Evolutionary conservation across 1,140 invertebrate species (phyloP).

Genomic region (Trichogramma pretiosum): DNA sequence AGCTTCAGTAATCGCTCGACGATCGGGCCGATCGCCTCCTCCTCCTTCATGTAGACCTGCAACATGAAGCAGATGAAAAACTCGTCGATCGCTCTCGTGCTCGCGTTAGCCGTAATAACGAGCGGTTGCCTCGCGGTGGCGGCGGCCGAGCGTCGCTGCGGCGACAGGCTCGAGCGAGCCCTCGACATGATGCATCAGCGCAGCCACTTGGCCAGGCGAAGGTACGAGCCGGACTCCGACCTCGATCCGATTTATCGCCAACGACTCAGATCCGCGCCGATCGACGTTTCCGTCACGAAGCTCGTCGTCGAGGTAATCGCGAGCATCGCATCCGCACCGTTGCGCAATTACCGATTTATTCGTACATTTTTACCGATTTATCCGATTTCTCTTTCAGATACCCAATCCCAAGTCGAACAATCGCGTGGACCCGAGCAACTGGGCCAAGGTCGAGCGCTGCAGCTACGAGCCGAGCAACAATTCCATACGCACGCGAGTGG

Average conservation of each 20-base stretch:
- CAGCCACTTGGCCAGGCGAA: slow-evolving; percentile 28
- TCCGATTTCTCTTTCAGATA: background rate
- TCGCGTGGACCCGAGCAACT: slow-evolving; percentile 24
- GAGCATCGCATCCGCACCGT: background rate
- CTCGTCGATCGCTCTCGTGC: too few species aligned
- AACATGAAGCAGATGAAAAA: too few species aligned
- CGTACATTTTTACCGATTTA: too few species aligned
- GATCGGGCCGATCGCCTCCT: background rate
- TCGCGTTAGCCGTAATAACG: too few species aligned
- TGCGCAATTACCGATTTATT: background rate
- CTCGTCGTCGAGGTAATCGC: slow-evolving; percentile 35
- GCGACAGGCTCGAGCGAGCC: slow-evolving; percentile 37
- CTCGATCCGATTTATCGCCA: slow-evolving; percentile 30
- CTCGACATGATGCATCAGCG: slow-evolving; percentile 33
- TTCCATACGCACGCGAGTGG: slow-evolving; percentile 63
- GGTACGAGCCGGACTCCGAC: slow-evolving; percentile 30
- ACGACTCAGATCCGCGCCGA: slow-evolving; percentile 33
- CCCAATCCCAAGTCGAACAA: slow-evolving; percentile 17
- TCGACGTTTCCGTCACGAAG: slow-evolving; percentile 38
- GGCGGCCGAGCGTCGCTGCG: slow-evolving; percentile 25
- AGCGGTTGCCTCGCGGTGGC: too few species aligned
- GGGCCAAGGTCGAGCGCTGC: slow-evolving; percentile 59
- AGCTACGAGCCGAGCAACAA: slow-evolving; percentile 62
- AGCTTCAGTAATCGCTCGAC: background rate
- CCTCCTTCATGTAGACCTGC: too few species aligned